phyloP scores from a whole-genome alignment of 2,888 invertebrate genomes.

The Phragmatobia fuliginosa region DNA sequence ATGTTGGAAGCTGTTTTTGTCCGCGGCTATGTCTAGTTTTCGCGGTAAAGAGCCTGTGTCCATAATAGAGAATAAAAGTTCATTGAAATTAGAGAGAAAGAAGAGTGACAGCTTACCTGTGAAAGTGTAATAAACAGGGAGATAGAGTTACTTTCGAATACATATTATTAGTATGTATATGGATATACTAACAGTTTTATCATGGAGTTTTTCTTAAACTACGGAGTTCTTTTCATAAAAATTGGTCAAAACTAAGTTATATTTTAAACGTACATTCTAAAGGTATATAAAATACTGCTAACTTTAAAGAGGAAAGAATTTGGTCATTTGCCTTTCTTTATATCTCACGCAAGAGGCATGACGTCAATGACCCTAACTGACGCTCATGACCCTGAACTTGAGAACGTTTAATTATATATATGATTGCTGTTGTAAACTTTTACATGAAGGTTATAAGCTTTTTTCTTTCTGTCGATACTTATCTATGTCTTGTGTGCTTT shows the following conservation, averaged over 20 bases:
- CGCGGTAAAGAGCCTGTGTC: too few species aligned
- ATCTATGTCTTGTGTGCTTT: too few species aligned
- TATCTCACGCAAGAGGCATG: neutral
- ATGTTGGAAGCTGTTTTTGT: too few species aligned
- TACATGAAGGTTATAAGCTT: neutral
- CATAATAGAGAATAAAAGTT: too few species aligned
- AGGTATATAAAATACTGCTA: neutral
- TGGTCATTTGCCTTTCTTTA: neutral
- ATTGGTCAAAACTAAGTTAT: neutral
- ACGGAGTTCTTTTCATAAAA: rapidly evolving
- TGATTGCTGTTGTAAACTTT: neutral
- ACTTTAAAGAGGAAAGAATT: neutral
- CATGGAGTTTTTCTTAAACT: neutral
- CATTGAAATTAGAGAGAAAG: too few species aligned
- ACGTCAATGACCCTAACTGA: constrained; percentile 13
- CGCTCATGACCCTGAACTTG: constrained; percentile 3
- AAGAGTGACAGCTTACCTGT: too few species aligned
- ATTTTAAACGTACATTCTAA: neutral
- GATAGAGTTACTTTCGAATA: too few species aligned
- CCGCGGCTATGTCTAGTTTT: too few species aligned
- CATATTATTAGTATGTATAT: too few species aligned
- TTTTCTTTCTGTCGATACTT: too few species aligned
- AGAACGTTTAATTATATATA: neutral
- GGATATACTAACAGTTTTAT: too few species aligned
- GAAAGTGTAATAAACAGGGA: too few species aligned